Evolutionary conservation across 2,113 vertebrate species (phyloP).

Genomic region (Callopanchax toddi): DNA sequence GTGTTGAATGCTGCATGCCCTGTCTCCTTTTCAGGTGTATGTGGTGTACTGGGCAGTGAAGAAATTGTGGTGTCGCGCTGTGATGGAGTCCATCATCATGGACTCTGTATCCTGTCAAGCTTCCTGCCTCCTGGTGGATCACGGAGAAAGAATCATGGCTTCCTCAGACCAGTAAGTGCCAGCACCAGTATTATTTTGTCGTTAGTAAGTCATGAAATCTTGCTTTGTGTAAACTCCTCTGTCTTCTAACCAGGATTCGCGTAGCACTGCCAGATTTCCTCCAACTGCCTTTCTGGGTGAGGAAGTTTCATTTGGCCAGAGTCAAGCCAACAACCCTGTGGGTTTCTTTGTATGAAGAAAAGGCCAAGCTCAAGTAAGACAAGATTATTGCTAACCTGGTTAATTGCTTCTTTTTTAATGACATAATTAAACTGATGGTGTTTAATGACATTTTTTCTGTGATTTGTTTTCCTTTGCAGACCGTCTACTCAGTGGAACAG

Average conservation of each 20-base stretch:
- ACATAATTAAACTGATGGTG: too few species aligned
- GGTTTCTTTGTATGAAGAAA: constrained; percentile 78
- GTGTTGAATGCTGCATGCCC: neutral
- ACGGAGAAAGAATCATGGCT: constrained; percentile 68
- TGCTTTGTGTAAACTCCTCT: neutral
- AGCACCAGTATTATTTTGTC: too few species aligned
- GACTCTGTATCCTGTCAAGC: constrained; percentile 38
- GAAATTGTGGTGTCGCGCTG: constrained; percentile 77
- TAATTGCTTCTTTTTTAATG: too few species aligned
- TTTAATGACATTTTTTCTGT: neutral
- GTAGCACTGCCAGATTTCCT: constrained; percentile 79
- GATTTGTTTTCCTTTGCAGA: constrained; percentile 69
- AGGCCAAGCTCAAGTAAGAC: constrained; percentile 84
- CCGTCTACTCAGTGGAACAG: constrained; percentile 85
- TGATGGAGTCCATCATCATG: constrained; percentile 63
- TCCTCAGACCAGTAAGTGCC: constrained; percentile 65
- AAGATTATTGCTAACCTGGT: neutral
- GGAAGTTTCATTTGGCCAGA: constrained; percentile 83
- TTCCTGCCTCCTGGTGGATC: constrained; percentile 74
- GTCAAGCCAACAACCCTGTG: constrained; percentile 82
- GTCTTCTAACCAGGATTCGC: constrained; percentile 76
- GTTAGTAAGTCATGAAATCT: neutral
- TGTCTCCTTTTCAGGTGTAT: constrained; percentile 65
- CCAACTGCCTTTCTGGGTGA: constrained; percentile 85
- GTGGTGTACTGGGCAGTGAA: constrained; percentile 68